Evolutionary conservation across 2,113 vertebrate species (phyloP).

Genomic region (Macrotus californicus): DNA sequence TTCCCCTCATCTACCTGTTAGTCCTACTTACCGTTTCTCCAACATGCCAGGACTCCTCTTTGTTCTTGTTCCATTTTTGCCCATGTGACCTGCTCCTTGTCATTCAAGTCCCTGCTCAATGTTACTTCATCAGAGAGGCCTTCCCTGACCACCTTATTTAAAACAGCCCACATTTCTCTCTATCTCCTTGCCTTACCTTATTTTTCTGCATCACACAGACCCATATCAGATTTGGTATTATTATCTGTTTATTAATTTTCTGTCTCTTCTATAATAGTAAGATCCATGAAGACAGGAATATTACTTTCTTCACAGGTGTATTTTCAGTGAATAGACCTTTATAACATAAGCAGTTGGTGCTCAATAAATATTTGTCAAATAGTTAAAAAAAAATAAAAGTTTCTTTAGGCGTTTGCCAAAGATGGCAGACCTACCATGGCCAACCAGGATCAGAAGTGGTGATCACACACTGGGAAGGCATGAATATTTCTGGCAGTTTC

Average conservation of each 20-base stretch:
- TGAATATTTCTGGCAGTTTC: conserved; percentile 88
- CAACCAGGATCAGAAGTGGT: conserved; percentile 84
- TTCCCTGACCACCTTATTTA: not conserved
- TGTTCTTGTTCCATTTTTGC: not conserved
- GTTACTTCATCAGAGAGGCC: not conserved
- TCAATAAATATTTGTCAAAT: not conserved
- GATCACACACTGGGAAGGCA: conserved; percentile 84
- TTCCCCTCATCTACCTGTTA: not conserved
- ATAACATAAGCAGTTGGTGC: not conserved
- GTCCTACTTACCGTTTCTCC: not conserved
- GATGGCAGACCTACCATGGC: conserved; percentile 77
- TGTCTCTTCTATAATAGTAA: not conserved
- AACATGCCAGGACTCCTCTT: not conserved
- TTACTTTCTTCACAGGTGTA: not conserved
- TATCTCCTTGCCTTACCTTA: not conserved
- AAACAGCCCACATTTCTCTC: not conserved
- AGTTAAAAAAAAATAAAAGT: not conserved
- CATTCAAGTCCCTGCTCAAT: not conserved
- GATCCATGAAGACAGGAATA: not conserved
- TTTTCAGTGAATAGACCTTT: not conserved
- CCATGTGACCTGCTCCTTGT: not conserved
- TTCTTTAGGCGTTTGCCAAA: not conserved
- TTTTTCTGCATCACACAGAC: not conserved
- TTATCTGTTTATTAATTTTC: not conserved
- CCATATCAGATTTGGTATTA: not conserved